Percentiles rank a stretch among this genome's conserved stretches.
Conservation (phyloP, 2,797 vertebrate species). For the Buphagus erythrorhynchus region DNA sequence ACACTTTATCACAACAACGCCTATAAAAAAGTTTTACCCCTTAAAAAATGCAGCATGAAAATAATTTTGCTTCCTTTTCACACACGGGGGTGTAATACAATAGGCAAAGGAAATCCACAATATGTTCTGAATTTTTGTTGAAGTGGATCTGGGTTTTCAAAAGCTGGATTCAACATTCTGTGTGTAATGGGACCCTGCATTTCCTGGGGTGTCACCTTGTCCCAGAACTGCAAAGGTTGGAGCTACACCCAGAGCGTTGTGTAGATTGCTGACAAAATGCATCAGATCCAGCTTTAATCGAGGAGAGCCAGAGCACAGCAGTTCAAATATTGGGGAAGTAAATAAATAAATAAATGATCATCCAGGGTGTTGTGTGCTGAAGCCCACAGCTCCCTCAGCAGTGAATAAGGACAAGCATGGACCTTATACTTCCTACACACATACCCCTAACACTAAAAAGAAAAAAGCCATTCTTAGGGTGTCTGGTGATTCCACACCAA, state of each 20-base stretch:
- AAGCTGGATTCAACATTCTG: neutral
- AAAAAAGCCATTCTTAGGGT: neutral
- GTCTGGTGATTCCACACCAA: neutral
- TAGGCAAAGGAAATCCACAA: neutral
- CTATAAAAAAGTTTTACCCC: neutral
- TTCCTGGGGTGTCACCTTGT: neutral
- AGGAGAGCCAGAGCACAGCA: neutral
- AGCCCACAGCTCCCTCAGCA: neutral
- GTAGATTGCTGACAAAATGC: neutral
- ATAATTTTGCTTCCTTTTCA: neutral
- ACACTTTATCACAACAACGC: neutral
- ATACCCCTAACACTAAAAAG: neutral
- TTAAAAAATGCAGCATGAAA: neutral
- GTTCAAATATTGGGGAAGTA: neutral
- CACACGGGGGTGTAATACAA: neutral
- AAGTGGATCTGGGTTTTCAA: neutral
- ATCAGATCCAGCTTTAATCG: neutral
- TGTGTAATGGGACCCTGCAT: neutral
- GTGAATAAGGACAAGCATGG: neutral
- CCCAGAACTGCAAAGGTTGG: neutral
- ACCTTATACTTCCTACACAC: neutral
- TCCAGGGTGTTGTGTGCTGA: neutral
- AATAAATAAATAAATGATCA: neutral
- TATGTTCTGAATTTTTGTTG: neutral
- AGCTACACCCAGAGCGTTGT: neutral